Conservation (phyloP, 2,888 invertebrate genomes). For the Torymus texanus region DNA sequence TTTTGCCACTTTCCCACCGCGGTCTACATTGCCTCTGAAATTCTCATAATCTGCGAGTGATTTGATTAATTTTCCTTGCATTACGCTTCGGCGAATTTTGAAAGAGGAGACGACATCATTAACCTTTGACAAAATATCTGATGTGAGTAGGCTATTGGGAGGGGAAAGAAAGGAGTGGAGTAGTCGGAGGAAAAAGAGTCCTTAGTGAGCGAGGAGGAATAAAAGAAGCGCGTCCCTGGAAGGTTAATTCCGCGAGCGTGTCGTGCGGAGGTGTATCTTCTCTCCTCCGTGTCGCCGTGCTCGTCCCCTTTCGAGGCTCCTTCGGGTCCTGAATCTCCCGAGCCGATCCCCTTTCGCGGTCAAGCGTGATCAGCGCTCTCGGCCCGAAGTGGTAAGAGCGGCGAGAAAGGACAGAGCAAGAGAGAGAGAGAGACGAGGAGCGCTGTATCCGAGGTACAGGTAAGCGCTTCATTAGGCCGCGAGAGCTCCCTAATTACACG, state of each 20-base stretch:
- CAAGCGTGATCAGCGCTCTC: slow-evolving; percentile 67
- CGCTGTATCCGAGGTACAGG: slow-evolving; percentile 69
- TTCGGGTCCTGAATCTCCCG: slow-evolving; percentile 56
- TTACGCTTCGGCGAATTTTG: background rate
- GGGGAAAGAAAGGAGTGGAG: slow-evolving; percentile 44
- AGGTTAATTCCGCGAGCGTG: slow-evolving; percentile 65
- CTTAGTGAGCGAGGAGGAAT: background rate
- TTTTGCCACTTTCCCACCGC: slow-evolving; percentile 40
- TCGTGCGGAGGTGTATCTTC: slow-evolving; percentile 50
- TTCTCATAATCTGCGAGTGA: background rate
- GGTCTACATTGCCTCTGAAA: background rate
- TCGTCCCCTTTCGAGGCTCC: slow-evolving; percentile 20
- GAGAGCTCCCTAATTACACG: slow-evolving; percentile 75
- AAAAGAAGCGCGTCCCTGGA: slow-evolving; percentile 62
- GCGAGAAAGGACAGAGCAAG: slow-evolving; percentile 51
- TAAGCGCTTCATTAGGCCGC: slow-evolving; percentile 76
- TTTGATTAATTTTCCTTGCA: background rate
- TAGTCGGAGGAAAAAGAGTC: slow-evolving; percentile 22
- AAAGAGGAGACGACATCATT: too few relatives aligned
- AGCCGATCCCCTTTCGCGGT: slow-evolving; percentile 27
- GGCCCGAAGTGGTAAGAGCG: slow-evolving; percentile 63
- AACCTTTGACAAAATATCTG: too few relatives aligned
- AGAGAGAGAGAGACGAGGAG: background rate
- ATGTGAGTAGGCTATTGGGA: too few relatives aligned
- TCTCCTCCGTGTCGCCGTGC: slow-evolving; percentile 56